Evolutionary conservation across 2,113 vertebrate genomes (phyloP).

Genomic region (Rhipidura dahli): DNA sequence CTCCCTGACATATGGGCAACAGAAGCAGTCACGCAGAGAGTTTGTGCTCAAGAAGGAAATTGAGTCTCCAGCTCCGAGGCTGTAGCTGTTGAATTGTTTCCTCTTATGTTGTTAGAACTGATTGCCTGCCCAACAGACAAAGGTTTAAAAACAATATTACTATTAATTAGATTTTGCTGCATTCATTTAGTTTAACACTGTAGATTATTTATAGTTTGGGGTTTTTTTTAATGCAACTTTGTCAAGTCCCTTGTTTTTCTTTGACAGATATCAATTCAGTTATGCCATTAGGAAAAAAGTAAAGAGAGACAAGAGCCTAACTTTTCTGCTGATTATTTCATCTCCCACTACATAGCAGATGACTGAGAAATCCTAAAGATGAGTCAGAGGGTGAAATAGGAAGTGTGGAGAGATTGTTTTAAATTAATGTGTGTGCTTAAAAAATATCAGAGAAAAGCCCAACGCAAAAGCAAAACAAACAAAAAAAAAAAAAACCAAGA

Average conservation of each 20-base stretch:
- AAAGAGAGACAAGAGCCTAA: not conserved
- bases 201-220: not conserved
- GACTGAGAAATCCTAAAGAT: conserved; percentile 31
- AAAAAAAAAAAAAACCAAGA: not conserved
- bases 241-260: not conserved
- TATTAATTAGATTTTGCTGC: not conserved
- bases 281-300: not conserved
- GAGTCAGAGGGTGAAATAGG: conserved; percentile 12
- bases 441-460: not conserved
- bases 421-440: not conserved
- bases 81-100: not conserved
- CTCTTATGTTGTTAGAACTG: not conserved
- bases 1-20: conserved; percentile 22
- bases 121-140: not conserved
- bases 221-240: not conserved
- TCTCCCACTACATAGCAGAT: conserved; percentile 4
- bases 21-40: not conserved
- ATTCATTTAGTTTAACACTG: not conserved
- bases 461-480: not conserved
- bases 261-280: not conserved
- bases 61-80: not conserved
- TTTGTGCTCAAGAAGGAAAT: not conserved
- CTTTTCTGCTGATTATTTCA: conserved; percentile 20
- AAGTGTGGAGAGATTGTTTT: not conserved
- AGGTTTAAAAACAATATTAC: not conserved